These are phyloP conservation scores for Dendrolimus kikuchii DNA, from an alignment of 1,140 invertebrate genomes.

Conservation along the genomic window DNA sequence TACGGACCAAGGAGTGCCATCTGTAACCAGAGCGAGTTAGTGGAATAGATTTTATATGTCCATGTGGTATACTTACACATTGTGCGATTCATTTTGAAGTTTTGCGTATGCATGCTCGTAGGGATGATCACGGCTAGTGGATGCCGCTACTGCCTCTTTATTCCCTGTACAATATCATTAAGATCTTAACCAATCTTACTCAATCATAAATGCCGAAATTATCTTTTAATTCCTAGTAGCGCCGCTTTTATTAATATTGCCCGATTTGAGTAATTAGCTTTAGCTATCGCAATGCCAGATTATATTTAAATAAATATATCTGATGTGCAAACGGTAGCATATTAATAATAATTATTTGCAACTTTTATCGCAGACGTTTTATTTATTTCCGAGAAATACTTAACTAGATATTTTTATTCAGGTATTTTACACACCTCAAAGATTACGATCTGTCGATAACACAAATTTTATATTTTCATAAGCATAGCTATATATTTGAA, in stretches of 20 bases:
- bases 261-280: conserved; percentile 6
- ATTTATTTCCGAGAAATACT: neutral
- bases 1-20: too few species aligned
- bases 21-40: too few species aligned
- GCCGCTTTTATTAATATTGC: conserved; percentile 26
- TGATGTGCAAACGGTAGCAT: conserved; percentile 7
- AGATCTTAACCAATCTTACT: conserved; percentile 8
- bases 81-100: conserved; percentile 56
- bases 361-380: neutral
- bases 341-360: too few species aligned
- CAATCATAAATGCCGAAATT: conserved; percentile 9
- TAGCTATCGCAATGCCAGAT: conserved; percentile 6
- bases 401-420: too few species aligned
- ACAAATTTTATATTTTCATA: too few species aligned
- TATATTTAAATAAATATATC: conserved; percentile 4
- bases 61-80: conserved; percentile 42
- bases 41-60: neutral
- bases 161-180: conserved; percentile 37
- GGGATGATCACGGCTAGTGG: conserved; percentile 60
- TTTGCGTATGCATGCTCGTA: conserved; percentile 69
- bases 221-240: conserved; percentile 22
- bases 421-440: too few species aligned
- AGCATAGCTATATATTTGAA: too few species aligned
- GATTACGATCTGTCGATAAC: too few species aligned
- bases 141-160: conserved; percentile 35